Evolutionary conservation across 2,797 vertebrate species (phyloP).

Genomic region (Chaetodon trifasciatus): DNA sequence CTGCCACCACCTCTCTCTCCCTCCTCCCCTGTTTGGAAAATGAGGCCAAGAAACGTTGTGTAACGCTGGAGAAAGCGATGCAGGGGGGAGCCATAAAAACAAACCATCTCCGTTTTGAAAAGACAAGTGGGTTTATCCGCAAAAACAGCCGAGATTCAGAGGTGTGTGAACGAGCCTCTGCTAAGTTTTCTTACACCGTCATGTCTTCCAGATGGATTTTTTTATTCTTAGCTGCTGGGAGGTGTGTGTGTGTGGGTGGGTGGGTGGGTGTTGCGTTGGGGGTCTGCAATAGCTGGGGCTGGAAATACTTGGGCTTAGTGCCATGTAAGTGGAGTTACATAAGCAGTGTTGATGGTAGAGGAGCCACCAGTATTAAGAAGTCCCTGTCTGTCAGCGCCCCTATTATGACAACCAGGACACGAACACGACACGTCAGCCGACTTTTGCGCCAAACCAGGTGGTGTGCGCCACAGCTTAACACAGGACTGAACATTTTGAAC

Average conservation of each 20-base stretch:
- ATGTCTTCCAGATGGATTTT: constrained; percentile 38
- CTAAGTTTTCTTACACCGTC: constrained; percentile 23
- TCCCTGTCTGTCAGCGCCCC: constrained; percentile 67
- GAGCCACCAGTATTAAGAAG: constrained; percentile 65
- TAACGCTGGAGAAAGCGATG: constrained; percentile 44
- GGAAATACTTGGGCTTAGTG: constrained; percentile 71
- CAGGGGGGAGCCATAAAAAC: constrained; percentile 46
- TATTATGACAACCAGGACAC: constrained; percentile 76
- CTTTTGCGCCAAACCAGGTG: constrained; percentile 48
- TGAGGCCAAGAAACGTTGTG: constrained; percentile 45
- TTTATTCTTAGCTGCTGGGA: constrained; percentile 71
- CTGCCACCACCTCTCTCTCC: not conserved
- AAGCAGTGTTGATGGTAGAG: constrained; percentile 75
- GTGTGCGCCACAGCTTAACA: not conserved
- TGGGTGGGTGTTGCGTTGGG: constrained; percentile 29
- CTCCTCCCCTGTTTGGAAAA: constrained; percentile 17
- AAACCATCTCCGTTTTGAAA: constrained; percentile 45
- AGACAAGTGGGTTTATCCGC: constrained; percentile 24
- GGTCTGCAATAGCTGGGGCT: constrained; percentile 49
- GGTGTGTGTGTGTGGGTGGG: constrained; percentile 52
- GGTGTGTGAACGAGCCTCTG: constrained; percentile 27
- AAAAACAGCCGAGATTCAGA: constrained; percentile 34
- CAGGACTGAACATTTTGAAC: constrained; percentile 3
- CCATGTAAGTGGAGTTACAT: constrained; percentile 77
- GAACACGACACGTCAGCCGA: constrained; percentile 46